Base-by-base conservation (phyloP, 2,113 vertebrate genomes). In the Myotis brandtii region DNA sequence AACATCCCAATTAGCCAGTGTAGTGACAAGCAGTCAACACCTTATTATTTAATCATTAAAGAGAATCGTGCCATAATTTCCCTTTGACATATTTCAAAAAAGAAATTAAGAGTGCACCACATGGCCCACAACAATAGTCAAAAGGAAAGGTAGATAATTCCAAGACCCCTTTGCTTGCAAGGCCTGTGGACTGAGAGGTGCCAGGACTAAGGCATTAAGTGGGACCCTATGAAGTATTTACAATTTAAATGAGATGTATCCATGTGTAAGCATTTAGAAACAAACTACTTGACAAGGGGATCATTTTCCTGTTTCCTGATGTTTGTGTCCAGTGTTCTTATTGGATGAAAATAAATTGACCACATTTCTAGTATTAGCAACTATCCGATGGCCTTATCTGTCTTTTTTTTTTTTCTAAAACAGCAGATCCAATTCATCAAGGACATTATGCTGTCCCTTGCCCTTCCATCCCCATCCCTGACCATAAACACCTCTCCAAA, bases 1-100 rank as follows among this genome's bases (percentile, higher is more conserved):
- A 89, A 96, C 97, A 97, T 96, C 96, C 97, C 97, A 97, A 98
- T 98, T 97, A 98, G 93, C 97, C 80, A 69, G 87, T 92, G 89
- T 93, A 59, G 93, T 97, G 97, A 97, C 97, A 98, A 95, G 92
- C 97, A 98, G 97, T 98, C 97, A 98, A 97, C 98, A 97, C 97
- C 96, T 97, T 98, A 96, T 98, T 98, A 98, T 89, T 98, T 97
- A 97, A 95, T 98, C 97, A 98, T 98, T 97, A 98, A 87, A 97
- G 93, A 94, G 89, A 94, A 92, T 75, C 89, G 88, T 95, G 84
- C 37, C 80, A 86, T 83, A 95, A 90, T 92, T 95, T 97, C 94
- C 90, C 77, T 97, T 86, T 87, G 94, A 96, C 91, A 95, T 94
- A 80, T 87, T 94, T 93, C 46, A 64, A 89, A 85, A 93, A 95